phyloP scores from a whole-genome alignment of 2,888 invertebrate genomes.

The Spisula solida region DNA sequence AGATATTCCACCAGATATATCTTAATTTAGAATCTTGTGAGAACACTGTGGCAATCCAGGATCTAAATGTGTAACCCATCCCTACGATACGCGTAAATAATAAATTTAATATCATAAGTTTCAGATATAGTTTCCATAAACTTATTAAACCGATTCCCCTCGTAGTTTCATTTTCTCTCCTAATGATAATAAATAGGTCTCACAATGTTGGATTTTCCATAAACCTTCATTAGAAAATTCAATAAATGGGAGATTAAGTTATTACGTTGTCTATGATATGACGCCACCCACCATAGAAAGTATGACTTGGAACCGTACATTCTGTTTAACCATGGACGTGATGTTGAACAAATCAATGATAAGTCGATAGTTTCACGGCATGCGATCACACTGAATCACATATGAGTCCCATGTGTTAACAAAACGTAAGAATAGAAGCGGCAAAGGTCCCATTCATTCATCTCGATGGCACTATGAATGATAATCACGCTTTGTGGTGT shows the following conservation, averaged over 20 bases:
- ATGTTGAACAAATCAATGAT: conserved; percentile 13
- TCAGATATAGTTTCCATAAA: background rate
- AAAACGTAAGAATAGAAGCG: background rate
- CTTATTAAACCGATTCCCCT: background rate
- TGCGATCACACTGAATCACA: background rate
- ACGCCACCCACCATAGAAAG: background rate
- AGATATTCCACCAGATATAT: no score
- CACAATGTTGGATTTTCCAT: background rate
- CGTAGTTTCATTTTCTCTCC: background rate
- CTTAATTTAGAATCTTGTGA: no score
- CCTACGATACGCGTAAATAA: no score
- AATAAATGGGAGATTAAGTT: conserved; percentile 2
- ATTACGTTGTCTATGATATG: conserved; percentile 3
- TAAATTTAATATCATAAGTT: background rate
- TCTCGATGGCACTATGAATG: background rate
- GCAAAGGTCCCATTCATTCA: background rate
- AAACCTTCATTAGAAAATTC: background rate
- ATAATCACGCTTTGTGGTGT: background rate
- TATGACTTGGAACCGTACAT: background rate
- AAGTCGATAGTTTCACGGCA: background rate
- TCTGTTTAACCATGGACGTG: background rate
- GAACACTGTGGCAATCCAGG: no score
- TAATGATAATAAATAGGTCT: background rate
- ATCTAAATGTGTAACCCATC: no score
- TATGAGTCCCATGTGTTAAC: background rate